Conservation (phyloP, 2,797 vertebrate genomes). For the Gastrophryne carolinensis region DNA sequence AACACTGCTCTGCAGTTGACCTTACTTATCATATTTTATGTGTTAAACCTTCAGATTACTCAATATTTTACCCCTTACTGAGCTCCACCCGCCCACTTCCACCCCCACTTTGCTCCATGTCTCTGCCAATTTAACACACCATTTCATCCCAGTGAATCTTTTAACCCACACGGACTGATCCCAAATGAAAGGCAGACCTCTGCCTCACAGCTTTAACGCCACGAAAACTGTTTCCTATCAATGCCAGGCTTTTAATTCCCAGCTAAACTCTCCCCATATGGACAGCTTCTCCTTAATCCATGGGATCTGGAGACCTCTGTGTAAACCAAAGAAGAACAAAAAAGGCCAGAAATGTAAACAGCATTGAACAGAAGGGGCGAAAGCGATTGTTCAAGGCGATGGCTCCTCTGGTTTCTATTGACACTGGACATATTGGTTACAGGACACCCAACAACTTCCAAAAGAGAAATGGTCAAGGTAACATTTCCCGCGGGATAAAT, state of each 20-base stretch:
- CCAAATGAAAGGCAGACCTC: slow-evolving; percentile 49
- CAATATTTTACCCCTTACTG: background rate
- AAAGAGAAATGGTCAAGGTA: slow-evolving; percentile 2
- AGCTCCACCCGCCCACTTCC: background rate
- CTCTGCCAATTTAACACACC: slow-evolving; percentile 45
- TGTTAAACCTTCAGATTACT: background rate
- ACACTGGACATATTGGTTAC: slow-evolving; percentile 25
- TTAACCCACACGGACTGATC: slow-evolving; percentile 36
- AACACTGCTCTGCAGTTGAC: background rate
- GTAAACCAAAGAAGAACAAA: slow-evolving; percentile 26
- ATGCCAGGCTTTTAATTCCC: slow-evolving; percentile 48
- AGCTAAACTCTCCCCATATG: slow-evolving; percentile 49
- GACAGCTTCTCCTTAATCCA: slow-evolving; percentile 42
- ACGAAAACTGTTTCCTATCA: slow-evolving; percentile 52
- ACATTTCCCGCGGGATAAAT: background rate
- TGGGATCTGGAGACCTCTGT: slow-evolving; percentile 38
- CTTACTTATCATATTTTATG: background rate
- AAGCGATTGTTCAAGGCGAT: background rate
- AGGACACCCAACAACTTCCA: slow-evolving; percentile 9
- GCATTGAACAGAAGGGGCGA: background rate
- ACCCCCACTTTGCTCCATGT: slow-evolving; percentile 40
- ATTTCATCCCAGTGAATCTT: slow-evolving; percentile 45
- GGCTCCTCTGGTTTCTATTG: slow-evolving; percentile 28
- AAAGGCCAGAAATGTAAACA: slow-evolving; percentile 38
- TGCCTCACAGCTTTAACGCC: slow-evolving; percentile 39